Percentiles rank a stretch among this genome's conserved stretches.
These are phyloP conservation scores for Cariama cristata DNA, from an alignment of 2,113 vertebrate species.

Conservation along the genomic window DNA sequence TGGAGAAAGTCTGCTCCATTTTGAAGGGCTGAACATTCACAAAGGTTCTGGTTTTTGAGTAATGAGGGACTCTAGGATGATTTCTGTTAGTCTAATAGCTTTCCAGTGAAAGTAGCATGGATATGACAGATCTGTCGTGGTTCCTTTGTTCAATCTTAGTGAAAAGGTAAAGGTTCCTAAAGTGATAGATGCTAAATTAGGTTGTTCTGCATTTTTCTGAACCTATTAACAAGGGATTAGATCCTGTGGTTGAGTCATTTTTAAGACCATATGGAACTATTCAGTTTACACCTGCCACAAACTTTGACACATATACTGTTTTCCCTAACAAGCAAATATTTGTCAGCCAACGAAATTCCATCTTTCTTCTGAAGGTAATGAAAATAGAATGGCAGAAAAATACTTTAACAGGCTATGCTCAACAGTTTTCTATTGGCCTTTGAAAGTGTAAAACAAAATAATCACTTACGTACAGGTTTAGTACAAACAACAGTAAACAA, in stretches of 20 bases:
- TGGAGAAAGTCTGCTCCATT: background rate
- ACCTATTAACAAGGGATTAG: background rate
- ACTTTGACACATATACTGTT: background rate
- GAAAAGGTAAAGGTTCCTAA: background rate
- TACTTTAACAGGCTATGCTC: background rate
- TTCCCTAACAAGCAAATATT: background rate
- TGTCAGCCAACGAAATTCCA: background rate
- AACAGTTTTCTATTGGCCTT: background rate
- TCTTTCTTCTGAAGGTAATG: background rate
- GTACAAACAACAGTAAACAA: background rate
- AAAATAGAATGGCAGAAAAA: background rate
- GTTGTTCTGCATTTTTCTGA: background rate
- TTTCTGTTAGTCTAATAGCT: background rate
- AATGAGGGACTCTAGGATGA: background rate
- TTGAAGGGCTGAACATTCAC: background rate
- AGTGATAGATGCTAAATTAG: background rate
- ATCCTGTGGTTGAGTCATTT: background rate
- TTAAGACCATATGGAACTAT: background rate
- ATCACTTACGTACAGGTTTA: background rate
- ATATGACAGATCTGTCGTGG: background rate
- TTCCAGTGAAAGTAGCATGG: background rate
- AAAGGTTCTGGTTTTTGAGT: background rate
- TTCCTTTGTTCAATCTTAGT: background rate
- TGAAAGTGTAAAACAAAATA: background rate
- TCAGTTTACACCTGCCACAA: conserved; percentile 26